phyloP scores from a whole-genome alignment of 2,888 invertebrate genomes.

The Acanthoscelides obtectus region DNA sequence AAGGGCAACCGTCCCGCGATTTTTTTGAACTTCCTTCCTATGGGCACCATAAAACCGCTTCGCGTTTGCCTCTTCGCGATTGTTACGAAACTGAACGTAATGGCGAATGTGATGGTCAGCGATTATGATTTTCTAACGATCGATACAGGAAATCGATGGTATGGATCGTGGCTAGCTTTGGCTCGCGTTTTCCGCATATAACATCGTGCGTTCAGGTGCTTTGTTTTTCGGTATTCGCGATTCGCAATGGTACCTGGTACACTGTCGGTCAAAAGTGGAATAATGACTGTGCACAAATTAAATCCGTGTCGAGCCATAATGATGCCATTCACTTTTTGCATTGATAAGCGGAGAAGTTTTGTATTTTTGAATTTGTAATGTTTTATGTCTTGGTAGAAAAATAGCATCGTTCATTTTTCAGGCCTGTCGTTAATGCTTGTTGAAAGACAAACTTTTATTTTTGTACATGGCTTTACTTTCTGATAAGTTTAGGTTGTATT shows the following conservation, averaged over 20 bases:
- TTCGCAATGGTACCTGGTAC: background rate
- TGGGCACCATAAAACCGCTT: background rate
- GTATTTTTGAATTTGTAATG: too few species aligned
- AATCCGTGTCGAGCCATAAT: too few species aligned
- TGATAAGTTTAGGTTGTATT: too few species aligned
- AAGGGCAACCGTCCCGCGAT: background rate
- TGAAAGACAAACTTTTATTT: too few species aligned
- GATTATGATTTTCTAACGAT: background rate
- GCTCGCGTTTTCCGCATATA: background rate
- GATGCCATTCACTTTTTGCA: too few species aligned
- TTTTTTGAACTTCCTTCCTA: background rate
- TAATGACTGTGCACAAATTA: background rate
- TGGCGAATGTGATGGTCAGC: background rate
- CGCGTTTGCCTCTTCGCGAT: background rate
- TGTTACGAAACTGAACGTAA: background rate
- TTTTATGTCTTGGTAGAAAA: too few species aligned
- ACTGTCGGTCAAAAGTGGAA: background rate
- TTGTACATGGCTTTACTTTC: too few species aligned
- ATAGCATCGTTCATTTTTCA: too few species aligned
- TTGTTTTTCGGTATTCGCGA: background rate
- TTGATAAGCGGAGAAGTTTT: too few species aligned
- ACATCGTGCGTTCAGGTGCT: background rate
- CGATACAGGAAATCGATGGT: background rate
- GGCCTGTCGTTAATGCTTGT: too few species aligned
- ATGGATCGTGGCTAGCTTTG: background rate